Conservation (phyloP, 2,888 invertebrate genomes). For the Sericinus montela region DNA sequence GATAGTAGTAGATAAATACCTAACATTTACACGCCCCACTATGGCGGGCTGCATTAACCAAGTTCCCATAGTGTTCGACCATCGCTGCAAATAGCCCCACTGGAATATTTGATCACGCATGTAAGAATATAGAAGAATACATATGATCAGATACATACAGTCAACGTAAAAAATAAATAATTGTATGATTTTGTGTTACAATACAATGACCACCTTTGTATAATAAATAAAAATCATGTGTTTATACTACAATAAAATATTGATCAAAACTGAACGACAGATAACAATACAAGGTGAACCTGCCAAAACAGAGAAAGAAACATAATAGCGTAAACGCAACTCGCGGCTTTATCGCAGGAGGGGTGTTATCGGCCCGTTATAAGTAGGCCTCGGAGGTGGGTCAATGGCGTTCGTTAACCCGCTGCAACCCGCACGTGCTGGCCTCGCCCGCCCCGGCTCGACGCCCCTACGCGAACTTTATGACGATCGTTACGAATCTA, state of each 20-base stretch:
- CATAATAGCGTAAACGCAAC: slow-evolving; percentile 20
- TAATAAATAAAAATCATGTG: too few species aligned
- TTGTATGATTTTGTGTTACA: too few species aligned
- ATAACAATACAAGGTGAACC: background rate
- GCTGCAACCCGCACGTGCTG: slow-evolving; percentile 70
- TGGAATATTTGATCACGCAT: too few species aligned
- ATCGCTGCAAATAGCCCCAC: too few species aligned
- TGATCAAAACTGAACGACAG: background rate
- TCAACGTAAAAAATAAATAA: too few species aligned
- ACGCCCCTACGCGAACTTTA: slow-evolving; percentile 27
- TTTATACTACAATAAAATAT: background rate
- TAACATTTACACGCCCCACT: too few species aligned
- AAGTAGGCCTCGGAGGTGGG: slow-evolving; percentile 70
- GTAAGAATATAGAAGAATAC: too few species aligned
- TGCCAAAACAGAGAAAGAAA: slow-evolving; percentile 1
- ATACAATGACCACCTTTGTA: too few species aligned
- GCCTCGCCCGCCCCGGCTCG: slow-evolving; percentile 42
- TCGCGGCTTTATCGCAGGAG: slow-evolving; percentile 42
- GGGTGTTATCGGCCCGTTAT: slow-evolving; percentile 65
- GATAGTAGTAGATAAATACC: too few species aligned
- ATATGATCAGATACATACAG: too few species aligned
- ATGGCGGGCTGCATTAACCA: too few species aligned
- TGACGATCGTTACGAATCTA: slow-evolving; percentile 25
- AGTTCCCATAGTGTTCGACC: too few species aligned
- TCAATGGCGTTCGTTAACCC: slow-evolving; percentile 78